Evolutionary conservation across 1,140 invertebrate genomes (phyloP).

Genomic region (Eriocheir sinensis): DNA sequence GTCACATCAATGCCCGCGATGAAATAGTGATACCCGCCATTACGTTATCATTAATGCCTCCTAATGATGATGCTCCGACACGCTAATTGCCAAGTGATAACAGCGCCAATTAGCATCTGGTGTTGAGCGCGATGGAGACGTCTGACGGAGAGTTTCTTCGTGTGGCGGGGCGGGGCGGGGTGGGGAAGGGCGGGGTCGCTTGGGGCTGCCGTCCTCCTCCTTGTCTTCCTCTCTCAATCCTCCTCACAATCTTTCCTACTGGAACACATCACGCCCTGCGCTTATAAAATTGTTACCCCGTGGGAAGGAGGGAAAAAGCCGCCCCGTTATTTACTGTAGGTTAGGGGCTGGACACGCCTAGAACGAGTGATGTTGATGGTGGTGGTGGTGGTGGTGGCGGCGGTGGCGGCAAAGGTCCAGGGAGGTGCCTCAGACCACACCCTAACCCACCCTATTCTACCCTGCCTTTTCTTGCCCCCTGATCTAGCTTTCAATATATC

Average conservation of each 20-base stretch:
- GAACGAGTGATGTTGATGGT: too few species aligned
- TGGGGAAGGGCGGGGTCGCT: too few species aligned
- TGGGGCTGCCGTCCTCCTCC: background rate
- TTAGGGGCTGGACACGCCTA: background rate
- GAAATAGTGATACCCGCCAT: constrained; percentile 8
- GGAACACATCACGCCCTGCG: background rate
- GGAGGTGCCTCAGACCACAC: too few species aligned
- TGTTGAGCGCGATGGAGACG: background rate
- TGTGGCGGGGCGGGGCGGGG: too few species aligned
- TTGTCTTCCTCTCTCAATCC: too few species aligned
- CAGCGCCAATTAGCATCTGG: background rate
- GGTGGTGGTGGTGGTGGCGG: background rate
- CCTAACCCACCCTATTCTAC: background rate
- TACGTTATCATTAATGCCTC: constrained; percentile 15
- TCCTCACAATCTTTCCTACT: background rate
- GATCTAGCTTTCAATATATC: too few species aligned
- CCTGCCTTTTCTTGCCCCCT: background rate
- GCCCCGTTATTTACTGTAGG: background rate
- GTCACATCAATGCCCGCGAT: background rate
- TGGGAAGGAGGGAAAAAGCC: background rate
- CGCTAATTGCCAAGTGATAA: background rate
- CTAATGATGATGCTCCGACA: background rate
- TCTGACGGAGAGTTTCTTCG: too few species aligned
- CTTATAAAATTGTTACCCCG: background rate
- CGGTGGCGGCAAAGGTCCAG: too few species aligned